Evolutionary conservation across 2,888 invertebrate species (phyloP), one percentile per base, ranked within the genome.

Genomic region (Acleris emargana): DNA sequence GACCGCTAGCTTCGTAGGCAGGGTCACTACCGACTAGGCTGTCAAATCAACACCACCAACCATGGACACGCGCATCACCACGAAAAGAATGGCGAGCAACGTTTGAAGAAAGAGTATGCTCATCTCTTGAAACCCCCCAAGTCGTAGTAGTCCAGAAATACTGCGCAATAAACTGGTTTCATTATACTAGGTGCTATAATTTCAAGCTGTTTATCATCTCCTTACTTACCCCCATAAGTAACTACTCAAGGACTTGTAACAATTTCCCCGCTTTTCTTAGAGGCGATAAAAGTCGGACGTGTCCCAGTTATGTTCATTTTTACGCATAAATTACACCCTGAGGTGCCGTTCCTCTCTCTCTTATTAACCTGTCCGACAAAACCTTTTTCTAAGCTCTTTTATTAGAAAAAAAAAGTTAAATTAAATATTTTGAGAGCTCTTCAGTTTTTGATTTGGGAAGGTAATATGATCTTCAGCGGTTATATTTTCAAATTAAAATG

Each of bases 211-310:
- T 38, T 11, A 3, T 38, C 38, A 11, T 38, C 38, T 16, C 45
- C 17, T 54, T 49, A 18, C 57, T 25, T 28, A 28, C 17, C 17
- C 28, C 45, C 25, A 25, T 22, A 57, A 57, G 45, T 45, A 22
- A 28, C 54, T 45, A 57, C 45, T 57, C 69, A 64, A 69, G 66
- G 53, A 62, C 68, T 71, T 73, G 60, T 69, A 62, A 71, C 76
- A 72, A 74, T 76, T 73, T 71, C 67, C 67, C 45, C 67, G 57
- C 60, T 74, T 74, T 76, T 80, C 76, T 79, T 73, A 77, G 68
- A 76, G 76, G 74, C 80, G 81, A 86, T 87, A 86, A 86, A 86
- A 85, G 68, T 78, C 68, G 81, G 74, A 86, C 86, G 86, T 86
- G 85, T 80, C 74, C 71, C 72, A 70, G 73, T 72, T 72, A 76